Conservation (phyloP, 2,113 vertebrate species). For the Aegotheles bennettii region DNA sequence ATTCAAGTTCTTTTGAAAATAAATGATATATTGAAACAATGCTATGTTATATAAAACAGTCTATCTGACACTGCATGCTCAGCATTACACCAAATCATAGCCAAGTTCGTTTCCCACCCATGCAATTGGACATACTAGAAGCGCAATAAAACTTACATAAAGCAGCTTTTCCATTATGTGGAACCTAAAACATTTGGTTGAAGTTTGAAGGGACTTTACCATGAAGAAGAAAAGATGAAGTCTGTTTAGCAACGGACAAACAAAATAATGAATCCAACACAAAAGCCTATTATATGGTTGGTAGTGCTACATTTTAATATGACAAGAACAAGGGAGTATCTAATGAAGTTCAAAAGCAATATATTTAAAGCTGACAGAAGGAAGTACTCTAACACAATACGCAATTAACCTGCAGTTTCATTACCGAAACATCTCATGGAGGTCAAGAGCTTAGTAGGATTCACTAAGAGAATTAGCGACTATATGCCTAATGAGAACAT, state of each 20-base stretch:
- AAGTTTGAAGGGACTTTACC: background rate
- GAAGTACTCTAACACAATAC: constrained; percentile 15
- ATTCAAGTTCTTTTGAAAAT: constrained; percentile 63
- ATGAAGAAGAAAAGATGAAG: background rate
- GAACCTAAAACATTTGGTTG: background rate
- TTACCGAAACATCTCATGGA: background rate
- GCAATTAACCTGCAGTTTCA: constrained; percentile 36
- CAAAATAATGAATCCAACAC: background rate
- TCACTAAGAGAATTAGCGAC: background rate
- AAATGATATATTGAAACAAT: constrained; percentile 58
- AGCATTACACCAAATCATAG: background rate
- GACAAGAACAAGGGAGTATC: background rate
- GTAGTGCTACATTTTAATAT: background rate
- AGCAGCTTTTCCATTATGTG: background rate
- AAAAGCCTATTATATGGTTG: background rate
- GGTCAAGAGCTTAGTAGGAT: constrained; percentile 19
- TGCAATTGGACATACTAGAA: background rate
- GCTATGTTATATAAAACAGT: background rate
- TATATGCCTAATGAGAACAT: background rate
- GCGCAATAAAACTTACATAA: background rate
- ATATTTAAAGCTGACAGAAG: background rate
- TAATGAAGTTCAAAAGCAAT: constrained; percentile 22
- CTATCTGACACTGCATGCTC: background rate
- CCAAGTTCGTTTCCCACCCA: background rate
- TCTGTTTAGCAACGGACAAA: background rate